Conservation (phyloP, 2,888 invertebrate genomes). For the Cenopis cana region DNA sequence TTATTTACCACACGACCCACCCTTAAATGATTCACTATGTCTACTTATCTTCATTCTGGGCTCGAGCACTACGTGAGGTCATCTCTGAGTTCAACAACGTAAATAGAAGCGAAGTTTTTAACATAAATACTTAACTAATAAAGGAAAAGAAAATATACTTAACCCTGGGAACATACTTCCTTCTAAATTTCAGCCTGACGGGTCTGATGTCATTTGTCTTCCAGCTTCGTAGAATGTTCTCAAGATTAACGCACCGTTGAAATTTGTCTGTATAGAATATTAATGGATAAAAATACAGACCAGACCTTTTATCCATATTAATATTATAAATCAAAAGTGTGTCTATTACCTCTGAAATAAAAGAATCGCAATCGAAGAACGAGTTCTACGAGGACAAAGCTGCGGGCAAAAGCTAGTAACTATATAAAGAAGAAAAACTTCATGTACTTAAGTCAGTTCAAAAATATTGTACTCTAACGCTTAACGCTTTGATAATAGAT, state of each 20-base stretch:
- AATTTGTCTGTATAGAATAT: not conserved
- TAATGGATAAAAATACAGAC: too few species aligned
- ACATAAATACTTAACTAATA: not conserved
- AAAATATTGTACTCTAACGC: too few species aligned
- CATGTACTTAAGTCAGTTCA: too few species aligned
- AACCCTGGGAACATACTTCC: not conserved
- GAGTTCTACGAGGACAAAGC: too few species aligned
- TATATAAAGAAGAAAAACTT: too few species aligned
- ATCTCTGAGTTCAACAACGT: not conserved
- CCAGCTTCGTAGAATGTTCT: not conserved
- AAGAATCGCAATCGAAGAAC: too few species aligned
- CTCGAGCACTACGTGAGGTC: conserved; percentile 8
- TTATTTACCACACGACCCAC: not conserved
- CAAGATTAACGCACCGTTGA: not conserved
- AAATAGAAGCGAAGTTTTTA: not conserved
- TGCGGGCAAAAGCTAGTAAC: too few species aligned
- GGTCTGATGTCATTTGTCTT: conserved; percentile 10
- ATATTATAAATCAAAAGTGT: too few species aligned
- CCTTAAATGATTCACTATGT: not conserved
- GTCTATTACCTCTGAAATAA: too few species aligned
- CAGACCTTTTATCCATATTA: too few species aligned
- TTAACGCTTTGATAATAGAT: too few species aligned
- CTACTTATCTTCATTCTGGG: conserved; percentile 12
- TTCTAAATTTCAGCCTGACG: not conserved
- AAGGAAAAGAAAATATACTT: not conserved